Evolutionary conservation across 2,113 vertebrate genomes (phyloP), one percentile per base, ranked within the genome.

Genomic region (Galemys pyrenaicus): DNA sequence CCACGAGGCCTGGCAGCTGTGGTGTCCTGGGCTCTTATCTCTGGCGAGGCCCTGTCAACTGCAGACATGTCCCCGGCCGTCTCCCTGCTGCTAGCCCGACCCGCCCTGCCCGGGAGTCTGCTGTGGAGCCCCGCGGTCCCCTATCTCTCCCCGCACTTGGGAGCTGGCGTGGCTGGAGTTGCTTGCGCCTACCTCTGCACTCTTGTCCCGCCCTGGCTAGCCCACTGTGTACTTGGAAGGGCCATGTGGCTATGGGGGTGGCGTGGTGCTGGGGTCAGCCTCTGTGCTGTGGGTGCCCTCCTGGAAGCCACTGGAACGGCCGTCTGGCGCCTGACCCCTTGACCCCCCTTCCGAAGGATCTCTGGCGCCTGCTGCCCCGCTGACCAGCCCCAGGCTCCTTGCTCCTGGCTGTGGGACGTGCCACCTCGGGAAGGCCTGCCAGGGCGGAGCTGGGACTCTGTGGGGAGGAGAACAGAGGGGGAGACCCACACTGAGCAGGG

Each of bases 61-160:
- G 28, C 44, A 17, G 49, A 51, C 9, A 51, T 6, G 56, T 60
- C 56, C 24, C 2, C 56, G 54, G 3, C 56, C 10, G 1, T 35
- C 44, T 46, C 67, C 68, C 9, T 22, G 16, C 49, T 51, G 49
- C 49, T 51, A 16, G 49, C 49, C 46, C 49, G 5, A 16, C 49
- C 49, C 15, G 16, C 16, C 49, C 49, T 51, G 49, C 16, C 49
- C 3, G 3, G 64, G 95, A 78, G 51, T 32, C 65, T 80, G 46
- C 44, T 7, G 7, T 60, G 20, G 24, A 26, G 41, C 56, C 64
- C 22, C 24, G 20, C 12, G 49, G 15, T 17, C 15, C 9, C 37
- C 92, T 96, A 96, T 97, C 94, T 74, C 60, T 51, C 22, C 9
- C 44, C 20, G 56, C 94, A 96, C 96, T 92, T 89, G 94, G 16